Conservation (phyloP, 2,113 vertebrate species). For the Oryzias celebensis region DNA sequence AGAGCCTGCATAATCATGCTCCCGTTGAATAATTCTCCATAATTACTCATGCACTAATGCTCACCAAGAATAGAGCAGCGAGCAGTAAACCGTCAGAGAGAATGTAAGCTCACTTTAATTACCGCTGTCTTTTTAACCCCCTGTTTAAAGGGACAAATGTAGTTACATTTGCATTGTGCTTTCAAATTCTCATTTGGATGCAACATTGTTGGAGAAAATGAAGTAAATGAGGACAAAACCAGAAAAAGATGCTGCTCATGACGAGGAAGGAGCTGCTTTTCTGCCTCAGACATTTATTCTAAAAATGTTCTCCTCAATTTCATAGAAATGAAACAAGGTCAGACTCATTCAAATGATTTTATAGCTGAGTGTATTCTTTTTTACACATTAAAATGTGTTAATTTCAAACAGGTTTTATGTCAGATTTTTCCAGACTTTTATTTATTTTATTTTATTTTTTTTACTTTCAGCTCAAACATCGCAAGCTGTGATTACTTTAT, state of each 20-base stretch:
- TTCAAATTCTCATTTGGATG: slow-evolving; percentile 46
- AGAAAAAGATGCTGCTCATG: slow-evolving; percentile 5
- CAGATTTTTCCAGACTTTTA: too few relatives aligned
- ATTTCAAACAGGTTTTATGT: too few relatives aligned
- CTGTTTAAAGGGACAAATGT: slow-evolving; percentile 54
- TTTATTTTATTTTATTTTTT: neutral
- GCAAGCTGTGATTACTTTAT: slow-evolving; percentile 37
- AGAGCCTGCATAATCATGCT: slow-evolving; percentile 77
- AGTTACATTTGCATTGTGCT: slow-evolving; percentile 55
- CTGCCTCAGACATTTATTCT: slow-evolving; percentile 15
- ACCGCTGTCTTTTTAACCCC: slow-evolving; percentile 57
- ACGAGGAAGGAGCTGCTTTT: slow-evolving; percentile 3
- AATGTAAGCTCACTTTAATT: slow-evolving; percentile 53
- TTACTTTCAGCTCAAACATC: slow-evolving; percentile 1
- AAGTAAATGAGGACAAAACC: slow-evolving; percentile 42
- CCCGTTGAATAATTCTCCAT: slow-evolving; percentile 76
- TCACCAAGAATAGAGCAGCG: slow-evolving; percentile 53
- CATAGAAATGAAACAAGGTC: neutral
- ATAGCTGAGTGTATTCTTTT: too few relatives aligned
- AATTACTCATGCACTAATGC: slow-evolving; percentile 75
- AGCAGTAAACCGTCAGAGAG: slow-evolving; percentile 40
- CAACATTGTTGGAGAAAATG: slow-evolving; percentile 37
- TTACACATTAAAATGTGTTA: too few relatives aligned
- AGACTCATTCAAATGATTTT: too few relatives aligned
- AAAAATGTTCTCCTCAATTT: neutral